Base-by-base conservation (phyloP, 2,888 invertebrate species). In the Ptychoptera albimana region DNA sequence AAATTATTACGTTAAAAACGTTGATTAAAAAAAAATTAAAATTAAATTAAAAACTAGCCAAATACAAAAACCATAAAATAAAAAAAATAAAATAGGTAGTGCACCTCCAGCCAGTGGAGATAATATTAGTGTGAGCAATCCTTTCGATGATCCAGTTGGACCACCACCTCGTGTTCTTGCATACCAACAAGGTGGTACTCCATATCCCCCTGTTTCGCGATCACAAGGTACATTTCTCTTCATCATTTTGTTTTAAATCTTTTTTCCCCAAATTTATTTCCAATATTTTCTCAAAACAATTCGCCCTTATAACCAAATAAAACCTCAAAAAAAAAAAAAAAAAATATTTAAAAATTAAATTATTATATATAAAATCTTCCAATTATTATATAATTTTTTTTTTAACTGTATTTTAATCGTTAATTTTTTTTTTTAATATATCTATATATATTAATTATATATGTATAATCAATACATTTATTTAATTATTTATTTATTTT, bases 101-200 rank as follows among this genome's bases (percentile, higher is more conserved):
- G 59, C 58, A 57, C 60, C 58, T 58, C 54, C 58, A 54, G 61
- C 60, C 50, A 69, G 70, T 59, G 67, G 67, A 60, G 82, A 82
- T 75, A 83, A 83, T 72, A 78, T 84, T 64, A 83, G 75, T 75
- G 82, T 83, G 67, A 82, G 82, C 67, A 84, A 84, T 73, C 85
- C 84, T 55, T 84, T 85, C 73, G 84, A 84, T 70, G 85, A 84
- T 73, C 72, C 73, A 52, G 64, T 66, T 45, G 52, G 49, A 49
- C 44, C 46, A 45, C 41, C 43, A 45, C 41, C 43, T 41, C 46
- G 45, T 42, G 54, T 52, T 50, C 51, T 50, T 54, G 60, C 61
- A 54, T 62, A 61, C 59, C 48, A 46, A 42, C 61, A 60, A 52
- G 55, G 54, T 50, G 57, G 58, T 68, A 56, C 68, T 55, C 58